These are phyloP conservation scores for Cataglyphis altisquamis DNA, from an alignment of 2,888 invertebrate genomes.

Conservation along the genomic window DNA sequence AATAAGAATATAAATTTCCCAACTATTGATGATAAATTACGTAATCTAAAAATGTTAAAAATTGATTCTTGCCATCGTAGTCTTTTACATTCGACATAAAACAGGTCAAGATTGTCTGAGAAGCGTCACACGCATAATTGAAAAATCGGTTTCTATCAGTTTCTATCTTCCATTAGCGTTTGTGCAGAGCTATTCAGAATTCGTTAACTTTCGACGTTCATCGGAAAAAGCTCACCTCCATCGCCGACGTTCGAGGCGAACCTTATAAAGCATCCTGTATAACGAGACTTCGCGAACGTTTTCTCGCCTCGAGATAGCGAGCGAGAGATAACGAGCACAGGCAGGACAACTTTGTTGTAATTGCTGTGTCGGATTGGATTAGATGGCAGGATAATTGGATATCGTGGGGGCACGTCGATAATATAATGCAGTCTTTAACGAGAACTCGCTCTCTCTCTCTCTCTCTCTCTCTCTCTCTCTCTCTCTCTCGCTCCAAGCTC, in stretches of 20 bases:
- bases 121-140: neutral
- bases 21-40: neutral
- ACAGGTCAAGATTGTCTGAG: neutral
- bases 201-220: neutral
- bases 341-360: slow-evolving; percentile 39
- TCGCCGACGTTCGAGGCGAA: neutral
- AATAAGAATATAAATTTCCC: no score
- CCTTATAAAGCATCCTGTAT: neutral
- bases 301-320: slow-evolving; percentile 9
- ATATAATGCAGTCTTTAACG: slow-evolving; percentile 17
- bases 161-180: neutral
- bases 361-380: slow-evolving; percentile 45
- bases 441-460: neutral
- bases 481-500: neutral
- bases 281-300: slow-evolving; percentile 17
- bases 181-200: neutral
- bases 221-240: neutral
- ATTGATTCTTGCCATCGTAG: no score
- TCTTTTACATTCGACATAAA: neutral
- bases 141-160: neutral
- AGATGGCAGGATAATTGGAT: slow-evolving; percentile 44
- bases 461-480: neutral
- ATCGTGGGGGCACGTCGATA: slow-evolving; percentile 30
- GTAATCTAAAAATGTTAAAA: neutral
- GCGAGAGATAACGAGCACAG: slow-evolving; percentile 24